Conservation (phyloP, 2,113 vertebrate genomes). For the Acrocephalus kingi region DNA sequence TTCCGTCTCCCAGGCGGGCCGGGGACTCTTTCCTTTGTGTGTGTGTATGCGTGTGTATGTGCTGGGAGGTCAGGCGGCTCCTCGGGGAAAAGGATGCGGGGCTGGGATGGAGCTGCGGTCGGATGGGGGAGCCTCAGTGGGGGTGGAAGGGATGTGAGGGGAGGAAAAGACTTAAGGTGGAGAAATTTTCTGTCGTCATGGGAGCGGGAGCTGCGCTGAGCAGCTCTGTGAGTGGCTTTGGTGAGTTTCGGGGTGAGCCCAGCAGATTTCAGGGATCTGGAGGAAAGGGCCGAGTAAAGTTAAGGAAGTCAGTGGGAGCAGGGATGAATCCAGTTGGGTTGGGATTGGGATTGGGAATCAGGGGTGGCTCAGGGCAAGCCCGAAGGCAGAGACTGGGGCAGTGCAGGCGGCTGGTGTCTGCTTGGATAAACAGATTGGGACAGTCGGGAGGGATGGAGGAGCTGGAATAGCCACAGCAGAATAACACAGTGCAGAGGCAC, state of each 20-base stretch:
- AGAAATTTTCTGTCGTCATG: not conserved
- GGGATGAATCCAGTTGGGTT: not conserved
- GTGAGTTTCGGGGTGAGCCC: not conserved
- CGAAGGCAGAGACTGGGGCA: not conserved
- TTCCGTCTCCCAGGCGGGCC: not conserved
- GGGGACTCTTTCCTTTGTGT: not conserved
- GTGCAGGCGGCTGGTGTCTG: not conserved
- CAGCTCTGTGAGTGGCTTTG: rapidly evolving
- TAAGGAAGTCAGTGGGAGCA: not conserved
- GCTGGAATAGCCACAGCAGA: not conserved
- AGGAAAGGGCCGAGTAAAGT: not conserved
- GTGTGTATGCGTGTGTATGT: rapidly evolving
- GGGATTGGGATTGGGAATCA: not conserved
- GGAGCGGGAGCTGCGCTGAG: not conserved
- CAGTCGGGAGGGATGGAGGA: not conserved
- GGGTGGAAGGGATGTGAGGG: not conserved
- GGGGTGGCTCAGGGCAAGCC: not conserved
- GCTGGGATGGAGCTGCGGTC: not conserved
- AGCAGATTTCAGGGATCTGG: not conserved
- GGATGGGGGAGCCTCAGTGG: rapidly evolving
- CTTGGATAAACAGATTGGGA: not conserved
- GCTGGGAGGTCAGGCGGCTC: not conserved
- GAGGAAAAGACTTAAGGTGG: not conserved
- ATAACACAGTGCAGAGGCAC: rapidly evolving
- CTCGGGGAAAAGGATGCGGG: not conserved